These are phyloP conservation scores for Dicrostonyx torquatus DNA, from an alignment of 2,797 vertebrate genomes.

Conservation along the genomic window DNA sequence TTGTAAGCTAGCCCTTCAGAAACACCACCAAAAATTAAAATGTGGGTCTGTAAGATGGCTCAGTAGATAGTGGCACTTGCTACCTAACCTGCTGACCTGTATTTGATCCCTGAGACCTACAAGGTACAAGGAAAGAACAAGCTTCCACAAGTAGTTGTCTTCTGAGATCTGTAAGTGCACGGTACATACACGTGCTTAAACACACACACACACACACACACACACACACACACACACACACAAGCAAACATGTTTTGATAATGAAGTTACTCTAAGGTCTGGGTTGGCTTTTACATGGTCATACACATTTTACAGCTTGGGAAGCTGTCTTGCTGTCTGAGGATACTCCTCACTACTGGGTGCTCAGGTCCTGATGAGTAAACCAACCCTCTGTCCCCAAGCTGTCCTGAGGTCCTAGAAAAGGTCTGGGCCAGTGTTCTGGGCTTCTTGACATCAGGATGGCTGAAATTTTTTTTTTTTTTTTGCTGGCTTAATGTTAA, in stretches of 20 bases:
- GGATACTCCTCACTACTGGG: neutral
- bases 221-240: neutral
- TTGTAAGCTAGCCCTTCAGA: neutral
- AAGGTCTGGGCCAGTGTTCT: fast-evolving
- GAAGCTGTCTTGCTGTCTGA: neutral
- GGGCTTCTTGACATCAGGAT: neutral
- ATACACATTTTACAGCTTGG: too few relatives aligned
- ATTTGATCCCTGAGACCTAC: neutral
- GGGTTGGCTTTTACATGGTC: neutral
- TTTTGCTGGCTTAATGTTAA: too few relatives aligned
- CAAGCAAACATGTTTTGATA: too few relatives aligned
- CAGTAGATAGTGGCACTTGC: neutral
- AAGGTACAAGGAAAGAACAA: neutral
- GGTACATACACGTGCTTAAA: neutral
- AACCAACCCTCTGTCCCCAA: fast-evolving
- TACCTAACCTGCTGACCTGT: neutral
- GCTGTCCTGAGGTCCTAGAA: fast-evolving
- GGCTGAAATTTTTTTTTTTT: neutral
- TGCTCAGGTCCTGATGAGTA: neutral
- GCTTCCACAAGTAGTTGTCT: neutral
- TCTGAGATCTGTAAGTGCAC: neutral
- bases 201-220: neutral
- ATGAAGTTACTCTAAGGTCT: neutral
- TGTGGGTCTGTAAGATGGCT: neutral
- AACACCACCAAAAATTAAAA: neutral